Evolutionary conservation across 2,888 invertebrate species (phyloP).

Genomic region (Andrena praecox): DNA sequence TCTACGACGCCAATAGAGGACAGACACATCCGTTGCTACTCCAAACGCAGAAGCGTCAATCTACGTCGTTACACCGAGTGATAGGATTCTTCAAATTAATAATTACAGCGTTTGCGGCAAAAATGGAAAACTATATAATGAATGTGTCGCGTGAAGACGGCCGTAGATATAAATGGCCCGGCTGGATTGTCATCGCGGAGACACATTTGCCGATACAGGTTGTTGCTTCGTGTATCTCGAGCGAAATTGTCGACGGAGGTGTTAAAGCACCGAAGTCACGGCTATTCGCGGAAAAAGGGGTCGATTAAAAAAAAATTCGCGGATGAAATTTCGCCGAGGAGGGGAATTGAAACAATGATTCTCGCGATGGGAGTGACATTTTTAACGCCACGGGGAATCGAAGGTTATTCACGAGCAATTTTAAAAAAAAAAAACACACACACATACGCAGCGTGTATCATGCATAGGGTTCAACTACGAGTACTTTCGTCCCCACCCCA

Average conservation of each 20-base stretch:
- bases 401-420: constrained; percentile 65
- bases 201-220: too few species aligned
- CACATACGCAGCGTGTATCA: constrained; percentile 47
- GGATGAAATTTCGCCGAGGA: constrained; percentile 34
- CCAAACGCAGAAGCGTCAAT: constrained; percentile 7
- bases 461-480: constrained; percentile 35
- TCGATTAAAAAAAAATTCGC: constrained; percentile 7
- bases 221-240: neutral
- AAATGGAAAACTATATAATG: neutral
- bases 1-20: constrained; percentile 62
- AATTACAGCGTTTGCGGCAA: neutral
- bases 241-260: constrained; percentile 2
- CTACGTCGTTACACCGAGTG: constrained; percentile 5
- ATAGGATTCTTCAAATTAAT: constrained; percentile 12
- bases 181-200: too few species aligned
- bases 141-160: neutral
- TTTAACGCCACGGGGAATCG: constrained; percentile 60
- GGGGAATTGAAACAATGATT: constrained; percentile 47
- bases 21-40: constrained; percentile 53
- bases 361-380: constrained; percentile 37
- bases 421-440: constrained; percentile 58
- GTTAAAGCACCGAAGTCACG: constrained; percentile 7
- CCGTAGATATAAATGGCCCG: too few species aligned
- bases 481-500: constrained; percentile 42
- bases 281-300: constrained; percentile 5